These are phyloP conservation scores for Teleopsis dalmanni DNA, from an alignment of 1,140 invertebrate species.

Conservation along the genomic window DNA sequence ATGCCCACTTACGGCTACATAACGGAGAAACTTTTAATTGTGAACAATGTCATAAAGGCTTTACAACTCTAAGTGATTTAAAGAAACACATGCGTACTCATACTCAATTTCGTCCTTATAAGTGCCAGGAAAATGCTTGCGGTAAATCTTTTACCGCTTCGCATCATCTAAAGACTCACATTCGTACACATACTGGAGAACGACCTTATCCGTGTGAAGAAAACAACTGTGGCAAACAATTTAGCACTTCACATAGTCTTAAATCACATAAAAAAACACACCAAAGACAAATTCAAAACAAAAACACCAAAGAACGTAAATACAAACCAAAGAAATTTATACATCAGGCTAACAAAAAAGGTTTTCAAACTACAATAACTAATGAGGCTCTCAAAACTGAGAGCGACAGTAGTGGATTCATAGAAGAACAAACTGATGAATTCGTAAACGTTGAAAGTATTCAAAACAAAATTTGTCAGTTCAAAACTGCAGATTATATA, in stretches of 20 bases:
- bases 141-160: slow-evolving; percentile 87
- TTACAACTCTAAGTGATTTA: slow-evolving; percentile 88
- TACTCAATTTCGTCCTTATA: slow-evolving; percentile 86
- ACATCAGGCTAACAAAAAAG: background rate
- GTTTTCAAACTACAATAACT: background rate
- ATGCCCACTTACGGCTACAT: slow-evolving; percentile 86
- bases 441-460: background rate
- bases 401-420: slow-evolving; percentile 8
- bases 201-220: slow-evolving; percentile 70
- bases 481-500: background rate
- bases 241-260: slow-evolving; percentile 72
- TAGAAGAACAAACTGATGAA: slow-evolving; percentile 5
- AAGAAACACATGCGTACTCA: slow-evolving; percentile 90
- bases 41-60: slow-evolving; percentile 80
- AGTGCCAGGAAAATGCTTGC: slow-evolving; percentile 74
- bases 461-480: background rate
- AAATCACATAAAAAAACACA: slow-evolving; percentile 70
- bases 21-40: slow-evolving; percentile 95
- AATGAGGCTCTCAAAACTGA: slow-evolving; percentile 4
- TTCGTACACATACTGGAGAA: slow-evolving; percentile 48
- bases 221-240: slow-evolving; percentile 64
- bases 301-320: slow-evolving; percentile 17
- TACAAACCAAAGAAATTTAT: slow-evolving; percentile 1
- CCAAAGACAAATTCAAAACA: slow-evolving; percentile 31
- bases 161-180: slow-evolving; percentile 86